Base-by-base conservation (phyloP, 1,140 invertebrate species). In the Drosophila prosaltans region DNA sequence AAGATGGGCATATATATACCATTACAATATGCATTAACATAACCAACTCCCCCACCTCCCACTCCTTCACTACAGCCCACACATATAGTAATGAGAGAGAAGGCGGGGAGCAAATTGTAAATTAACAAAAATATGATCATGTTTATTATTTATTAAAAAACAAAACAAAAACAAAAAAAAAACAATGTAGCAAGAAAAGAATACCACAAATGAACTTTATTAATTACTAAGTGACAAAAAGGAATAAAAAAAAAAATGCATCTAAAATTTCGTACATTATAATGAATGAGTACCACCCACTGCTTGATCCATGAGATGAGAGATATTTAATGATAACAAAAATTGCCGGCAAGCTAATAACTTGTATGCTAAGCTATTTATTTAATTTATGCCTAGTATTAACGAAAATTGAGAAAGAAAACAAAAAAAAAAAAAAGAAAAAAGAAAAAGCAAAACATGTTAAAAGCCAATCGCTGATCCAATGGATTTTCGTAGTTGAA, bases 371-470 rank as follows among this genome's bases (percentile, higher is more conserved):
- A 86, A 86, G 84, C 84, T 88, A 88, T 88, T 88, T 88, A 88
- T 88, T 88, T 88, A 78, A 88, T 89, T 88, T 88, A 88, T 88
- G 83, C 77, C 58, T 88, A 88, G 83, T 88, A 88, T 88, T 89
- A 88, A 86, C 45, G 45, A 51, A 26, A 51, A 51, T 24, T 26
- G 21, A 51, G 45, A 51, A 51, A 10, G 77, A 61, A 59, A 77
- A 57, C 16, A 57, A 63, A 60, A 59, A 54, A 21, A 1, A 77
- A 63, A 60, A 59, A 54, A 21, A 2, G 48, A 70, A 41, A n/a
- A 45, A 43, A 30, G 61, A 58, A 55, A 11, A 48, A 65, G 63
- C 45, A 73, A 68, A 70, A 41, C 41, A 65, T 57, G 69, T 77
- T 51, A 51, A 74, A 68, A 80, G 71, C 51, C 65, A 78, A 81